These are phyloP conservation scores for Furcula furcula DNA, from an alignment of 2,888 invertebrate species.

Conservation along the genomic window DNA sequence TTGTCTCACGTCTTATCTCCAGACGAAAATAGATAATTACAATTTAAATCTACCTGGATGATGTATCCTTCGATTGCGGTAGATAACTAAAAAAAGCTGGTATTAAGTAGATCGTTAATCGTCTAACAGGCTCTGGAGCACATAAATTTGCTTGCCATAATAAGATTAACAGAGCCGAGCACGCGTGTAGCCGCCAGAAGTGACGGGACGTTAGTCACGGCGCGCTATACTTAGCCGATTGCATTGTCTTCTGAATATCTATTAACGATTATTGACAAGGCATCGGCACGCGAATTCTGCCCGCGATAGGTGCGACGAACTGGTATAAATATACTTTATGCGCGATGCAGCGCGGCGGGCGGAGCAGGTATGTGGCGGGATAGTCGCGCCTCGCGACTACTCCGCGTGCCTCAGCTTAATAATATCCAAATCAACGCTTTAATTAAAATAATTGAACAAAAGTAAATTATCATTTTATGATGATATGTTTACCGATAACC, in stretches of 20 bases:
- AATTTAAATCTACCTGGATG: conserved; percentile 21
- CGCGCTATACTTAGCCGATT: conserved; percentile 75
- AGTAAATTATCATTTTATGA: too few species aligned
- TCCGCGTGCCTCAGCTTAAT: conserved; percentile 10
- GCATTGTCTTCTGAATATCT: conserved; percentile 82
- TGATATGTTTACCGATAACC: too few species aligned
- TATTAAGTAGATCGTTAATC: conserved; percentile 39
- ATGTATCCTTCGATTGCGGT: conserved; percentile 1
- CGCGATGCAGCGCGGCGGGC: conserved; percentile 53
- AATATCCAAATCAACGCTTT: conserved; percentile 10
- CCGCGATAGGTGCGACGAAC: conserved; percentile 78
- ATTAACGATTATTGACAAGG: conserved; percentile 82
- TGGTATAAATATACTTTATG: conserved; percentile 78
- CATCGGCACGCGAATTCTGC: conserved; percentile 78
- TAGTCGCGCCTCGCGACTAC: conserved; percentile 19
- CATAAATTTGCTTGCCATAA: conserved; percentile 76
- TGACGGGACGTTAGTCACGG: conserved; percentile 74
- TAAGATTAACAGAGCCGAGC: conserved; percentile 73
- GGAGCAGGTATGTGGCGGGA: conserved; percentile 49
- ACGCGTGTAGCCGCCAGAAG: conserved; percentile 49
- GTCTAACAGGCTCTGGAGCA: conserved; percentile 68
- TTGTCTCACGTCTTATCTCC: conserved; percentile 45
- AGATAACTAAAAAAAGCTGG: not conserved
- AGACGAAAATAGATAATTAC: conserved; percentile 50
- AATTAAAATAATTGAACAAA: conserved; percentile 16